These are phyloP conservation scores for Chelonus formosanus DNA, from an alignment of 2,888 invertebrate species.

Conservation along the genomic window DNA sequence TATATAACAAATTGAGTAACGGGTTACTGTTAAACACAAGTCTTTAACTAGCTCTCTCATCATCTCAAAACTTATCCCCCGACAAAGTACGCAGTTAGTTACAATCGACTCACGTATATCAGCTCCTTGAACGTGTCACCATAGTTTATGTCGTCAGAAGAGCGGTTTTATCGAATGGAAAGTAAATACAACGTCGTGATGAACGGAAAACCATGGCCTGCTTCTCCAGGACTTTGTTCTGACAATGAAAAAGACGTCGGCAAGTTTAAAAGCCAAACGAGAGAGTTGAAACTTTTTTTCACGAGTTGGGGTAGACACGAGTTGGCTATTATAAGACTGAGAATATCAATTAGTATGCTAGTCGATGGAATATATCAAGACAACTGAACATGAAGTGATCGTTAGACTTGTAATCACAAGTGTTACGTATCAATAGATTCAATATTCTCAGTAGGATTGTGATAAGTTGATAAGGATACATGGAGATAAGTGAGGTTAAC, in stretches of 20 bases:
- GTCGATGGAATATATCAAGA: neutral
- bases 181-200: slow-evolving; percentile 41
- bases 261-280: slow-evolving; percentile 9
- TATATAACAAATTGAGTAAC: slow-evolving; percentile 11
- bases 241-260: slow-evolving; percentile 23
- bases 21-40: slow-evolving; percentile 3
- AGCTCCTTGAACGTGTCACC: slow-evolving; percentile 15
- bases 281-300: neutral
- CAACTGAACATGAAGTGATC: neutral
- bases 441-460: neutral
- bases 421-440: slow-evolving; percentile 10
- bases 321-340: too few species aligned
- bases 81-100: slow-evolving; percentile 15
- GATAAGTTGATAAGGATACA: neutral
- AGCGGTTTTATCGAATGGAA: slow-evolving; percentile 46
- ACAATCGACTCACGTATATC: slow-evolving; percentile 36
- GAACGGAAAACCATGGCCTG: slow-evolving; percentile 48
- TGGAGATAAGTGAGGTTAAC: too few species aligned
- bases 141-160: slow-evolving; percentile 1
- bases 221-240: slow-evolving; percentile 37
- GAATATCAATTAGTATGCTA: neutral
- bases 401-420: slow-evolving; percentile 2
- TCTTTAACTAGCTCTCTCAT: slow-evolving; percentile 1
- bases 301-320: neutral
- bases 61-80: neutral